These are phyloP conservation scores for Temnothorax ravouxi DNA, from an alignment of 2,888 invertebrate genomes.

Conservation along the genomic window DNA sequence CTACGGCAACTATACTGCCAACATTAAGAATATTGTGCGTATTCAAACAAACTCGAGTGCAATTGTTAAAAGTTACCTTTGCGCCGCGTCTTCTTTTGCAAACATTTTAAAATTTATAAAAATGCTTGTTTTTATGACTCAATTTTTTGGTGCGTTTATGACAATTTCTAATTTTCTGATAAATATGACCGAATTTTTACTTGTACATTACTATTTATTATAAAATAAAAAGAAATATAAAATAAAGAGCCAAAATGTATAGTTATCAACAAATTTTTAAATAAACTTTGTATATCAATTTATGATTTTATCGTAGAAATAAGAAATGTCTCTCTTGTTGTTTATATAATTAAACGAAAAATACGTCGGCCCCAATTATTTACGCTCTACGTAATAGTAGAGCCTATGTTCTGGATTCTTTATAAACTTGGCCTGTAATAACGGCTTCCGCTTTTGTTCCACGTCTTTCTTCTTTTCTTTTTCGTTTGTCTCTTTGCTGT, in stretches of 20 bases:
- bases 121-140: background rate
- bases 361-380: background rate
- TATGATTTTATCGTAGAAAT: background rate
- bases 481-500: background rate
- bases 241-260: background rate
- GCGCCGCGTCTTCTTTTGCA: background rate
- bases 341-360: background rate
- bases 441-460: background rate
- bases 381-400: conserved; percentile 71
- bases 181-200: background rate
- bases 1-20: background rate
- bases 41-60: background rate
- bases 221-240: background rate
- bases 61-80: background rate
- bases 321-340: background rate
- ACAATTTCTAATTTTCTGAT: background rate
- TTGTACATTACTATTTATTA: background rate
- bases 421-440: conserved; percentile 54
- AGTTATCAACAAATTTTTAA: background rate
- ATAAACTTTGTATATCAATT: background rate
- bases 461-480: background rate
- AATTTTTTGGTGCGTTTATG: background rate
- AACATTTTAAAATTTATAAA: background rate
- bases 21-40: conserved; percentile 4
- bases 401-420: conserved; percentile 73